A percentile compares a stretch with the other conserved stretches of the same genome.
Conservation (phyloP, 2,113 vertebrate species). For the Turnix velox region DNA sequence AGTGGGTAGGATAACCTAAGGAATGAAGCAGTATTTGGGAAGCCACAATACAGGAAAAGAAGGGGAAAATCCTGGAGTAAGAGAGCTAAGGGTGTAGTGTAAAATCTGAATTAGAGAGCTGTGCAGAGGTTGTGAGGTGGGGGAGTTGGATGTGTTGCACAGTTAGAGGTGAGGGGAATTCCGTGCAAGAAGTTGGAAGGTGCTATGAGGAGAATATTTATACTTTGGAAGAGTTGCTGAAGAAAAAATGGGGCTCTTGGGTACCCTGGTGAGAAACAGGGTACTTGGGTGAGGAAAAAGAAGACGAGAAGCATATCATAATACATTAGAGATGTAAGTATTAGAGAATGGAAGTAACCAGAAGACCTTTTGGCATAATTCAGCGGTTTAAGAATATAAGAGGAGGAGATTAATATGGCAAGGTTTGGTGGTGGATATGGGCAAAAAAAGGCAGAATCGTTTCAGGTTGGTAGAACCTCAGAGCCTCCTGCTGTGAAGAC, state of each 20-base stretch:
- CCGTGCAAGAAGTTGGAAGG: not conserved
- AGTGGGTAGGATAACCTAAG: not conserved
- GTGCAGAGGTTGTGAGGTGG: not conserved
- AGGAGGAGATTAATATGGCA: not conserved
- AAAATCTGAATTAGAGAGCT: not conserved
- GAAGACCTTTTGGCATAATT: not conserved
- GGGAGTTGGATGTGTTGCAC: not conserved
- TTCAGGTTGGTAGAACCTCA: not conserved
- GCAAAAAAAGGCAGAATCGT: fast-evolving
- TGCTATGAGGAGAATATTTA: fast-evolving
- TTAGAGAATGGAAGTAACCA: not conserved
- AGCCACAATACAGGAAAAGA: not conserved
- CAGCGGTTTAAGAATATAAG: not conserved
- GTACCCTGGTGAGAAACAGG: not conserved
- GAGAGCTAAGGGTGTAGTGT: not conserved
- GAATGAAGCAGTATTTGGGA: not conserved
- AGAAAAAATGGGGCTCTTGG: not conserved
- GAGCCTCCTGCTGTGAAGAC: not conserved
- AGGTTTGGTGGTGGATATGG: not conserved
- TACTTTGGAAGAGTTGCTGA: not conserved
- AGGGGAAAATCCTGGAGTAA: not conserved
- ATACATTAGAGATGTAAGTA: not conserved
- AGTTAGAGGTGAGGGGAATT: not conserved
- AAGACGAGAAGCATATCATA: not conserved
- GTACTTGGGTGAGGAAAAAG: not conserved